Conservation (phyloP, 2,888 invertebrate species). For the Therioaphis trifolii region DNA sequence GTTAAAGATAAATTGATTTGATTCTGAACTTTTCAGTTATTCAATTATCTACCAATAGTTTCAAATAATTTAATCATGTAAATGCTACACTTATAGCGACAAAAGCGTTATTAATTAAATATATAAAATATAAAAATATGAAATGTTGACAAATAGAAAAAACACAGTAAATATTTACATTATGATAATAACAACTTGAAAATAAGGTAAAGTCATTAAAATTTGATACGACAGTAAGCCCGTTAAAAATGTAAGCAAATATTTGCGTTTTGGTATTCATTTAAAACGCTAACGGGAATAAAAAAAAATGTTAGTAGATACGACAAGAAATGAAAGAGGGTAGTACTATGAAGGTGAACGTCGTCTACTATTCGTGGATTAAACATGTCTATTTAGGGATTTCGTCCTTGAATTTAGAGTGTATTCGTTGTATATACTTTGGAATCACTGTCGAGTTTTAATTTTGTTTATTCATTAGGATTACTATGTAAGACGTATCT, state of each 20-base stretch:
- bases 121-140: not conserved
- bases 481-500: not conserved
- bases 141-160: not conserved
- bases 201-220: slow-evolving; percentile 26
- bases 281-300: not conserved
- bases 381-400: slow-evolving; percentile 14
- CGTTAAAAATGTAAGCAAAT: slow-evolving; percentile 12
- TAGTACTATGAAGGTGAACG: not conserved
- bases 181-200: not conserved
- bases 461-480: slow-evolving; percentile 43
- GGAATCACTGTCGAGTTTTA: slow-evolving; percentile 30
- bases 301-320: slow-evolving; percentile 7
- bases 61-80: not conserved
- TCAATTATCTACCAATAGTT: too few species aligned
- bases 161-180: not conserved
- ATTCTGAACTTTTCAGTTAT: too few species aligned
- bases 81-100: not conserved
- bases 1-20: too few species aligned
- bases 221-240: slow-evolving; percentile 1
- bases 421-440: not conserved
- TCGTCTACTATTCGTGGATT: slow-evolving; percentile 2
- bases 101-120: not conserved
- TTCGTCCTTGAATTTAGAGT: not conserved
- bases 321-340: not conserved
- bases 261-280: slow-evolving; percentile 10